Evolutionary conservation across 2,888 invertebrate genomes (phyloP), one percentile per base, ranked within the genome.

Genomic region (Allophyes oxyacanthae): DNA sequence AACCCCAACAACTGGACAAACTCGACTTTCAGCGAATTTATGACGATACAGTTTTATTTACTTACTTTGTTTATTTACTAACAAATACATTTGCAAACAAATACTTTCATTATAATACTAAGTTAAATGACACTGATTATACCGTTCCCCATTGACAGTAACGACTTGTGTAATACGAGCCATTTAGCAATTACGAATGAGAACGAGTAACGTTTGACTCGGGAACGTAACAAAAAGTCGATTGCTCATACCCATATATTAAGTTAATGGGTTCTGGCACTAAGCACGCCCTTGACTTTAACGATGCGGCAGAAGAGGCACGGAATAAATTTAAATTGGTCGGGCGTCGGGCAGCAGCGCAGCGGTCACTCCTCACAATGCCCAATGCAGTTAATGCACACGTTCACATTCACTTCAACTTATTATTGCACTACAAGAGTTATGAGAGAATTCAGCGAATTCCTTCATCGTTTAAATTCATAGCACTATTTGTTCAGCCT

Each of bases 241-340:
- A 86, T 84, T 81, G 84, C 83, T 85, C 83, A 82, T 84, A 84
- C 81, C 82, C 87, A 87, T 89, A 87, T 84, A 89, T 90, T 89
- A 87, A 85, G 83, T 84, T 87, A 89, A 90, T 89, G 86, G 86
- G 78, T 74, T 76, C 81, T 82, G 82, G 83, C 80, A 83, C 82
- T 83, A 84, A 87, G 82, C 84, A 85, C 84, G 85, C 86, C 86
- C 90, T 88, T 87, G 83, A 86, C 82, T 88, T 83, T 88, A 89
- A 89, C 87, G 87, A 88, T 82, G 85, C 77, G 78, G 87, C 79
- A 75, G 71, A 82, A 72, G 78, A 80, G 81, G 79, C 84, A 84
- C 82, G 79, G 82, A 87, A 89, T 88, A 89, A 88, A 88, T 89
- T 89, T 89, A 86, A 90, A 90, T 89, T 88, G 84, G 81, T 83